Evolutionary conservation across 2,888 invertebrate genomes (phyloP).

Genomic region (Drosophila mimica): DNA sequence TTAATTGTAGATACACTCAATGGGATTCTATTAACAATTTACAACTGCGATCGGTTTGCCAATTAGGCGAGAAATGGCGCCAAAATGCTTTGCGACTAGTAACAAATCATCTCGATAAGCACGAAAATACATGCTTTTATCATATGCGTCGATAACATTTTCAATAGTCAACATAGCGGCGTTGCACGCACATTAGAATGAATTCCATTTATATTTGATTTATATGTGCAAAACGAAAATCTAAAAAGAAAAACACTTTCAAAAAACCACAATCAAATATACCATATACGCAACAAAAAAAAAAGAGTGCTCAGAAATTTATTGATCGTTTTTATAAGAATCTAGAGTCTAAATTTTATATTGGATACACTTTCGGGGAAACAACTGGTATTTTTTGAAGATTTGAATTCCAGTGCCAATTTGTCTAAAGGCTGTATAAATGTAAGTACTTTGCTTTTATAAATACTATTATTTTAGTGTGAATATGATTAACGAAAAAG

Average conservation of each 20-base stretch:
- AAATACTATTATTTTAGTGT: not conserved
- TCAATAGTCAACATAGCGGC: conserved; percentile 30
- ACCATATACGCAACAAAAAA: not conserved
- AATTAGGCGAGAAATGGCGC: conserved; percentile 34
- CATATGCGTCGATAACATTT: not conserved
- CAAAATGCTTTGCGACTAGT: conserved; percentile 28
- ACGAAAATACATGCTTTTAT: conserved; percentile 8
- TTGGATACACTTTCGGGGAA: not conserved
- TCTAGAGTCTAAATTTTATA: not conserved
- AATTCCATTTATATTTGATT: not conserved
- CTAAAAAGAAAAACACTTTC: not conserved
- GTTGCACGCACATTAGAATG: not conserved
- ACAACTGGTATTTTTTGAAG: not conserved
- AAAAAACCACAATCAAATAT: not conserved
- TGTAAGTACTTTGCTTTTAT: not conserved
- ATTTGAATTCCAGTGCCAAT: not conserved
- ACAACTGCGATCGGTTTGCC: conserved; percentile 1
- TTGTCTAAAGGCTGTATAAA: not conserved
- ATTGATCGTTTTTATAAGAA: not conserved
- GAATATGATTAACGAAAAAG: not conserved
- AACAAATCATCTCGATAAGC: conserved; percentile 18
- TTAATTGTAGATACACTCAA: conserved; percentile 6
- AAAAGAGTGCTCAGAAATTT: not conserved
- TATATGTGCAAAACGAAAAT: not conserved
- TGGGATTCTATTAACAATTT: not conserved